Evolutionary conservation across 2,113 vertebrate species (phyloP).

Genomic region (Prietella phreatophila): DNA sequence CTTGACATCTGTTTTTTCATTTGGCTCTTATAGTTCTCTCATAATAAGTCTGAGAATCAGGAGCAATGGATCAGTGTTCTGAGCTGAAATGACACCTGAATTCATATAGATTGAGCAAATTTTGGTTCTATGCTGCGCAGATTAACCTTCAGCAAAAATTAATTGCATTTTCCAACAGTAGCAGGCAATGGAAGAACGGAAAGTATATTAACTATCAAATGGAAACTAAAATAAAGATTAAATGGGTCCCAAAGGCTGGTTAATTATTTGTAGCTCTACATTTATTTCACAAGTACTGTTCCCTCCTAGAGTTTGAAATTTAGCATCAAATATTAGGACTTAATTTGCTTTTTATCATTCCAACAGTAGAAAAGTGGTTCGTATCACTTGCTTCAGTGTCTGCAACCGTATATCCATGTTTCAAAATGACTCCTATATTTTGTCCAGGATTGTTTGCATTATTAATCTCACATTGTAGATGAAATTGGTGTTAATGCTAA

Average conservation of each 20-base stretch:
- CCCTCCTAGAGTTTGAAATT: conserved; percentile 20
- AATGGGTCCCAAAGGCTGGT: conserved; percentile 30
- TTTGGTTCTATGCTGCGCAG: conserved; percentile 13
- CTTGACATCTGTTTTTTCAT: background rate
- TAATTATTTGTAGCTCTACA: conserved; percentile 40
- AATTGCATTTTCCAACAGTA: conserved; percentile 33
- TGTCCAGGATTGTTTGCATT: background rate
- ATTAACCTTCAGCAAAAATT: conserved; percentile 47
- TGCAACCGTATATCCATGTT: background rate
- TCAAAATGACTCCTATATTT: background rate
- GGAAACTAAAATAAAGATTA: conserved; percentile 39
- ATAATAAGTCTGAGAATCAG: conserved; percentile 19
- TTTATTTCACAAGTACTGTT: conserved; percentile 17
- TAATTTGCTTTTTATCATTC: conserved; percentile 28
- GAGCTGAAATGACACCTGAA: conserved; percentile 23
- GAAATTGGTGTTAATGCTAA: background rate
- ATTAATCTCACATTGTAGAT: background rate
- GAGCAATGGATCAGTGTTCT: conserved; percentile 18
- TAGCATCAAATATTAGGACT: conserved; percentile 28
- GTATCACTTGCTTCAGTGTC: background rate
- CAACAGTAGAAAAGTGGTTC: background rate
- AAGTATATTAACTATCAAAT: conserved; percentile 34
- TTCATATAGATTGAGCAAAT: conserved; percentile 23
- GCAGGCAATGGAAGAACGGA: background rate
- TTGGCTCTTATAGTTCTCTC: background rate